Conservation (phyloP, 1,140 invertebrate genomes). For the Eumaeus atala region DNA sequence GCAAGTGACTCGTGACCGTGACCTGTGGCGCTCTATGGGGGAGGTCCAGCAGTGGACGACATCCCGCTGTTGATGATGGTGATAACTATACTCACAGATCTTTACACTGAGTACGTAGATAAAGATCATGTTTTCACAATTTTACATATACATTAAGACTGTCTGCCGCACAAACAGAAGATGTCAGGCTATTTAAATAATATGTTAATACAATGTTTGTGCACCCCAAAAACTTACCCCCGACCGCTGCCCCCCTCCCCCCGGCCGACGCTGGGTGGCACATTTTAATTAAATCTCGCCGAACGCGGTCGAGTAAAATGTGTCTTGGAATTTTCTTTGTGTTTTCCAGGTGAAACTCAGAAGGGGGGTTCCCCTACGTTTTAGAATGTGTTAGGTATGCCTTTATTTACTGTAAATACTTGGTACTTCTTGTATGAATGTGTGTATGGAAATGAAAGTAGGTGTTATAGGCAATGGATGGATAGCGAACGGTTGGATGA, state of each 20-base stretch:
- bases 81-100: too few relatives aligned
- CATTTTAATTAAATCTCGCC: constrained; percentile 65
- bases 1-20: too few relatives aligned
- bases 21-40: too few relatives aligned
- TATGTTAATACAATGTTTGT: constrained; percentile 66
- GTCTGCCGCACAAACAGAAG: constrained; percentile 17
- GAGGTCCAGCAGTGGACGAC: too few relatives aligned
- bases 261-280: constrained; percentile 24
- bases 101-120: too few relatives aligned
- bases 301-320: constrained; percentile 39
- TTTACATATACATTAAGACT: constrained; percentile 11
- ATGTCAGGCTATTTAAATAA: constrained; percentile 55
- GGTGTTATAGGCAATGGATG: too few relatives aligned
- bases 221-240: constrained; percentile 47
- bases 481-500: too few relatives aligned
- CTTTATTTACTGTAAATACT: neutral
- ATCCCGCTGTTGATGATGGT: too few relatives aligned
- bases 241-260: constrained; percentile 26
- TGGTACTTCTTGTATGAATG: too few relatives aligned
- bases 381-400: constrained; percentile 3
- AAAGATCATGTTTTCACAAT: too few relatives aligned
- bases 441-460: too few relatives aligned
- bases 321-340: constrained; percentile 62
- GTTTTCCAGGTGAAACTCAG: constrained; percentile 37
- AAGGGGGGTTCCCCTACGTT: constrained; percentile 10